Conservation (phyloP, 2,888 invertebrate genomes). For the Amphipoea lucens region DNA sequence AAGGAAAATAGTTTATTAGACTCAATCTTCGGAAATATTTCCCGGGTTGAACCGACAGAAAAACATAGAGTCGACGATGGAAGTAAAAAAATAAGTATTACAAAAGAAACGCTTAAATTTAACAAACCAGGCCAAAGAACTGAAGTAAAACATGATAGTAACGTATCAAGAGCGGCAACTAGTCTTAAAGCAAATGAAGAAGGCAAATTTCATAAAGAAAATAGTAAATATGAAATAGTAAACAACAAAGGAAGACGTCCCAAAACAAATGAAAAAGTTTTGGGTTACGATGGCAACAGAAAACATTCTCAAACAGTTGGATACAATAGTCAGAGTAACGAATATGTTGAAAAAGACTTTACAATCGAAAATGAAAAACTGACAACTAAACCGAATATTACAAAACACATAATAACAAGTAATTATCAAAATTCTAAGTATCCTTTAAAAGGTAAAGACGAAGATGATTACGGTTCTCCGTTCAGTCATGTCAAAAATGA, state of each 20-base stretch:
- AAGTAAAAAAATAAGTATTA: background rate
- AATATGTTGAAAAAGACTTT: background rate
- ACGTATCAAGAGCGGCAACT: background rate
- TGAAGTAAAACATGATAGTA: background rate
- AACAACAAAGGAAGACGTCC: background rate
- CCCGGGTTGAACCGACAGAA: background rate
- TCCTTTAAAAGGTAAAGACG: background rate
- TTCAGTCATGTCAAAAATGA: background rate
- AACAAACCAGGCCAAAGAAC: background rate
- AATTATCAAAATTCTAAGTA: background rate
- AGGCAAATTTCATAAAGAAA: background rate
- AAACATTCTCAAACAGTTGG: background rate
- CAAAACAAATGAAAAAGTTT: background rate
- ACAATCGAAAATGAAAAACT: conserved; percentile 2
- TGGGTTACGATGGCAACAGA: background rate
- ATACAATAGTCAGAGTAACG: background rate
- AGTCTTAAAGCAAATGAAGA: background rate
- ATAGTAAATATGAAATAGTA: background rate
- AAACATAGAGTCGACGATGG: background rate
- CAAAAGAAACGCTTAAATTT: background rate
- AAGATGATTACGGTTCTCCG: background rate
- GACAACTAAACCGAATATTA: background rate
- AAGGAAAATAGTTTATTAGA: conserved; percentile 1
- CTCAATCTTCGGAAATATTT: background rate
- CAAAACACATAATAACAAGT: background rate